Evolutionary conservation across 2,113 vertebrate species (phyloP).

Genomic region (Setophaga kirtlandii): DNA sequence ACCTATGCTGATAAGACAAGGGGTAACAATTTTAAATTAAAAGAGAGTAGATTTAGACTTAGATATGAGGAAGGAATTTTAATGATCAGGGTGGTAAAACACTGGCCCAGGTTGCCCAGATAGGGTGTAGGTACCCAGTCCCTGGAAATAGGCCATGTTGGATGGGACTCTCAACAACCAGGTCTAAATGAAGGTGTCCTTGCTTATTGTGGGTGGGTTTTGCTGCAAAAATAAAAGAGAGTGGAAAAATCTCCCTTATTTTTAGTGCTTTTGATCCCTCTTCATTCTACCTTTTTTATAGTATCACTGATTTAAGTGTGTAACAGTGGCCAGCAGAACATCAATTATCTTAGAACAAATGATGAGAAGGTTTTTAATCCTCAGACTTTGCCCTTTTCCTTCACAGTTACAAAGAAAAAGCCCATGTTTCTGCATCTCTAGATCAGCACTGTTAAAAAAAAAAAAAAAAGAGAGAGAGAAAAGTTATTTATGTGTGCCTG

Average conservation of each 20-base stretch:
- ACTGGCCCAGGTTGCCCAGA: not conserved
- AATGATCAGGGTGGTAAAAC: not conserved
- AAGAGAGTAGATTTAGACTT: not conserved
- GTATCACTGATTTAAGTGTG: not conserved
- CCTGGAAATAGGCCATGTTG: not conserved
- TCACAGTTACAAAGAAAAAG: not conserved
- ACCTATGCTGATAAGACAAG: not conserved
- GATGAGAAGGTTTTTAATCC: not conserved
- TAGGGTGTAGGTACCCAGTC: not conserved
- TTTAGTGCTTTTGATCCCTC: not conserved
- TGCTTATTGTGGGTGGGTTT: accelerated
- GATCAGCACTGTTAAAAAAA: not conserved
- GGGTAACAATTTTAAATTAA: not conserved
- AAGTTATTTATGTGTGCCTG: not conserved
- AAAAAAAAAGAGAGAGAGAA: accelerated
- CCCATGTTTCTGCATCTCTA: not conserved
- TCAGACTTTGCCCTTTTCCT: not conserved
- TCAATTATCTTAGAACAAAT: not conserved
- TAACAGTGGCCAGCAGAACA: not conserved
- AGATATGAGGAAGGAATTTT: not conserved
- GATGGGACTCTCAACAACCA: not conserved
- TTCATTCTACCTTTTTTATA: not conserved
- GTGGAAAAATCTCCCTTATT: not conserved
- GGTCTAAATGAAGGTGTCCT: not conserved
- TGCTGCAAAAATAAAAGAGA: not conserved